Conservation (phyloP, 2,888 invertebrate genomes). For the Trachelus tabidus region DNA sequence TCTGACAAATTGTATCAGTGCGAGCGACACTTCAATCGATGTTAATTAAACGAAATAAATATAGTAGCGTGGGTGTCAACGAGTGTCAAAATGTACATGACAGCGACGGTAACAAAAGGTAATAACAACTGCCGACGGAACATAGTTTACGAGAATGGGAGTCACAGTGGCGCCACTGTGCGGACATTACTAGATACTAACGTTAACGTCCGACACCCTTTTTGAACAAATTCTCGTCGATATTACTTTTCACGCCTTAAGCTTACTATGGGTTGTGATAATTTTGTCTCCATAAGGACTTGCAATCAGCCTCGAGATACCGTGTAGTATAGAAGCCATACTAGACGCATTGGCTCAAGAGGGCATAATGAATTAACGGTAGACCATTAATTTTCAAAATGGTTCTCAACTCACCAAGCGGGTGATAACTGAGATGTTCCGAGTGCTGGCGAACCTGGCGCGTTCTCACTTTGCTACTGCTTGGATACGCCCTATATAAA, state of each 20-base stretch:
- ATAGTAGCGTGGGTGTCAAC: background rate
- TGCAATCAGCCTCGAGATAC: background rate
- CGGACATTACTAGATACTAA: background rate
- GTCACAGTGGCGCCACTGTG: background rate
- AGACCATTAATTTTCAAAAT: conserved; percentile 36
- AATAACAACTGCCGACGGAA: background rate
- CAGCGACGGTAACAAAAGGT: background rate
- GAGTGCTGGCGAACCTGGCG: background rate
- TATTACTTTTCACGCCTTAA: background rate
- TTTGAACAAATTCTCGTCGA: background rate
- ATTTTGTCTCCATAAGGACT: background rate
- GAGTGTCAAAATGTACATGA: background rate
- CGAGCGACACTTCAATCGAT: background rate
- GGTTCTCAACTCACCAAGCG: conserved; percentile 27
- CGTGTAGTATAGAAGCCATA: background rate
- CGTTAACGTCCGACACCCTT: background rate
- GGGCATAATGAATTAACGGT: conserved; percentile 33
- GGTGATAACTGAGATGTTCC: background rate
- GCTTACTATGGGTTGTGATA: background rate
- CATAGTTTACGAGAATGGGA: background rate
- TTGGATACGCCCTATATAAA: background rate
- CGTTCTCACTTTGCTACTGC: background rate
- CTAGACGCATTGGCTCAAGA: background rate
- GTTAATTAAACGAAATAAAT: background rate
- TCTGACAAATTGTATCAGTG: background rate